Percentiles rank a stretch among this genome's conserved stretches.
These are phyloP conservation scores for Zaprionus capensis DNA, from an alignment of 1,140 invertebrate genomes.

Conservation along the genomic window DNA sequence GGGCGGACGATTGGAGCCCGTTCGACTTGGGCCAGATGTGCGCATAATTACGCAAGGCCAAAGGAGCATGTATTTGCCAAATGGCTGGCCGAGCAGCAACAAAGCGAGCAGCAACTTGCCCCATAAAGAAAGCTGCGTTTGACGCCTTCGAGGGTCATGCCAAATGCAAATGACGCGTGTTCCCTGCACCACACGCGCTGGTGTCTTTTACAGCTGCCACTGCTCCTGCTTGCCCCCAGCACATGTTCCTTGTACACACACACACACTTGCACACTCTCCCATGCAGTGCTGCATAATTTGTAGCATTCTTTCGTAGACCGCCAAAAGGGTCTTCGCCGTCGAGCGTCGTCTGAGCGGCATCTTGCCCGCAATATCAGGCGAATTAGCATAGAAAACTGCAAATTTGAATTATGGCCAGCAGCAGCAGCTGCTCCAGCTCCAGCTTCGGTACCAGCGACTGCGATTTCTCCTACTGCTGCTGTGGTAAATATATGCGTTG, in stretches of 20 bases:
- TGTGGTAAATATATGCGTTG: slow-evolving; percentile 27
- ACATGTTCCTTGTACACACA: slow-evolving; percentile 15
- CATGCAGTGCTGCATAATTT: slow-evolving; percentile 62
- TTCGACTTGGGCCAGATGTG: slow-evolving; percentile 53
- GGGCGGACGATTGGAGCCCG: neutral
- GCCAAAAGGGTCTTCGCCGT: slow-evolving; percentile 26
- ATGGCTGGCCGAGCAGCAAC: slow-evolving; percentile 15
- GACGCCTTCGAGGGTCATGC: slow-evolving; percentile 69
- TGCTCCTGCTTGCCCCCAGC: slow-evolving; percentile 15
- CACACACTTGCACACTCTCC: neutral
- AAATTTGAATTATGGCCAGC: slow-evolving; percentile 80
- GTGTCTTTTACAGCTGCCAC: slow-evolving; percentile 44
- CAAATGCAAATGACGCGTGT: slow-evolving; percentile 72
- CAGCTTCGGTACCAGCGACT: slow-evolving; percentile 20
- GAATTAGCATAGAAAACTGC: slow-evolving; percentile 83
- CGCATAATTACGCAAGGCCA: slow-evolving; percentile 69
- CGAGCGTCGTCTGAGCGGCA: slow-evolving; percentile 28
- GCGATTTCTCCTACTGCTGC: neutral
- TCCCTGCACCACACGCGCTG: slow-evolving; percentile 58
- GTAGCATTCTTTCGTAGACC: slow-evolving; percentile 53
- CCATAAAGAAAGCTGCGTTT: slow-evolving; percentile 41
- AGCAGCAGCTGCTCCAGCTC: slow-evolving; percentile 46
- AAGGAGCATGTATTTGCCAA: slow-evolving; percentile 38
- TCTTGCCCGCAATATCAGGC: slow-evolving; percentile 62
- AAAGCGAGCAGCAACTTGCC: neutral